Base-by-base conservation (phyloP, 1,140 invertebrate genomes). In the Hermetia illucens region DNA sequence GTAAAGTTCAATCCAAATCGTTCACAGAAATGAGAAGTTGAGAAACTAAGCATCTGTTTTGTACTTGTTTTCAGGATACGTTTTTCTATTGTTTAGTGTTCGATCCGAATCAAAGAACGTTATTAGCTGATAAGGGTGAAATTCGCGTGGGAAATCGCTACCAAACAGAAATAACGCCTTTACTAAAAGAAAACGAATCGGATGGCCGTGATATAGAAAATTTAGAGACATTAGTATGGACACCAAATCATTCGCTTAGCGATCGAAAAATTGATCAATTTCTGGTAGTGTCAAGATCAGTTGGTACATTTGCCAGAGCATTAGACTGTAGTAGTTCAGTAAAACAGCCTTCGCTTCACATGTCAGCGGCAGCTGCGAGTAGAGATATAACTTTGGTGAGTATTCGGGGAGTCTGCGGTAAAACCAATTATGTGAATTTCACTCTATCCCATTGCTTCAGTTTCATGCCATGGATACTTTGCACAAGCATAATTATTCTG, bases 71-170 rank as follows among this genome's bases (percentile, higher is more conserved):
- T 53, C 65, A 89, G 74, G 93, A 98, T 66, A 85, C 87, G 58
- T 99, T 98, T 75, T 98, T 97, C 66, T 98, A 98, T 69, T 97
- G 94, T 60, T 73, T 98, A 61, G 95, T 99, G 44, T 99, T 96
- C 68, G 96, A 99, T 73, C 94, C 94, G 43, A 79, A 87, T 63
- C 91, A 97, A 68, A 96, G 95, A 68, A 98, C 95, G 52, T 72
- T 99, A 53, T 74, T 98, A 54, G 94, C 94, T 48, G 96, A 99
- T 68, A 94, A 95, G 73, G 92, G 92, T 57, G 90, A 94, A 72
- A 77, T 77, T 55, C 70, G 70, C 60, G 70, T 98, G 51, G 96
- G 96, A 45, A 82, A 79, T 58, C 79, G 84, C 67, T 97, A 93
- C 70, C 96, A 99, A 71, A 92, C 90, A 62, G 91, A 97, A 62